A percentile compares a stretch with the other conserved stretches of the same genome.
phyloP scores from a whole-genome alignment of 2,797 vertebrate genomes.

The Dicrostonyx torquatus region DNA sequence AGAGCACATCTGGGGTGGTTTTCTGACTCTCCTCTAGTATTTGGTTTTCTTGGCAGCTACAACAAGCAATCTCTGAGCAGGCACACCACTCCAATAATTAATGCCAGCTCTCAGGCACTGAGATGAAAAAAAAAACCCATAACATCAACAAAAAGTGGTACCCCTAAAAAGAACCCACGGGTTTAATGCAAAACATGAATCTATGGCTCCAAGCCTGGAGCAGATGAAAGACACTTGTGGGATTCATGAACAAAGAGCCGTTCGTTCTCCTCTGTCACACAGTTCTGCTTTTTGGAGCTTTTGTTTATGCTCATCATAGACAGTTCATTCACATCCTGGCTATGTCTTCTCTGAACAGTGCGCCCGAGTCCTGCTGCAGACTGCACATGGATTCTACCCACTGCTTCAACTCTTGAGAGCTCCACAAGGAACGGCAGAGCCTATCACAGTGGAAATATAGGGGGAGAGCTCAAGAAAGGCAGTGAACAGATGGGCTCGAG shows the following conservation, averaged over 20 bases:
- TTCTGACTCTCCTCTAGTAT: conserved; percentile 66
- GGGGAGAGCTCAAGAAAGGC: background rate
- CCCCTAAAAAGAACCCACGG: conserved; percentile 44
- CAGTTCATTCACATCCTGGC: background rate
- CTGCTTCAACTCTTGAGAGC: background rate
- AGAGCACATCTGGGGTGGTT: conserved; percentile 69
- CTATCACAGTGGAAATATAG: background rate
- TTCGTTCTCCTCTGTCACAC: conserved; percentile 71
- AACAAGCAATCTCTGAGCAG: conserved; percentile 64
- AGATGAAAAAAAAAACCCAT: background rate
- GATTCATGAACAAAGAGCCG: conserved; percentile 81
- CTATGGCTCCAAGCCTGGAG: conserved; percentile 70
- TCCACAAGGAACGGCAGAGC: background rate
- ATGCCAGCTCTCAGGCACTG: conserved; percentile 79
- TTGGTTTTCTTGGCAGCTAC: conserved; percentile 78
- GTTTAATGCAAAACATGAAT: conserved; percentile 84
- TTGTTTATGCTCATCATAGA: background rate
- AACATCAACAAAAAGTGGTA: conserved; percentile 74
- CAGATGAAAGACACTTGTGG: conserved; percentile 84
- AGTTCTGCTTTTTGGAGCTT: conserved; percentile 54
- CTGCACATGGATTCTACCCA: background rate
- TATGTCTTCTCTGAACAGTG: background rate
- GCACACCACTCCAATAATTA: conserved; percentile 73
- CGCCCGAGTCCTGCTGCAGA: background rate
- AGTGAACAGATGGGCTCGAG: fast-evolving